phyloP scores from a whole-genome alignment of 2,797 vertebrate species.

The Erpetoichthys calabaricus region DNA sequence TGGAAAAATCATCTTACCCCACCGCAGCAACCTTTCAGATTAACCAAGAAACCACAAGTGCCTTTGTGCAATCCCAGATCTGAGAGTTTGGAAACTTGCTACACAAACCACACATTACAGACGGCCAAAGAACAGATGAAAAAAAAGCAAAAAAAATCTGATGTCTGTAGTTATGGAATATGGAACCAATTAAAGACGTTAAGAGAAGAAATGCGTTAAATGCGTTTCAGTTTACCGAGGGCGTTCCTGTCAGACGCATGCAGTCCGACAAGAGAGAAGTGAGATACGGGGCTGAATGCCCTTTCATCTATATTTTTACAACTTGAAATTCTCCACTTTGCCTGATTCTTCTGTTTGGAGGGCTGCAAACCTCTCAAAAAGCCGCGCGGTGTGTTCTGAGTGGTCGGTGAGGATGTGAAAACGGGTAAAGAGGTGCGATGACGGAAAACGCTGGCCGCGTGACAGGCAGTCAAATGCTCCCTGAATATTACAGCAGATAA shows the following conservation, averaged over 20 bases:
- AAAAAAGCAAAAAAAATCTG: constrained; percentile 20
- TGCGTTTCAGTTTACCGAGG: background rate
- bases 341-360: too few relatives aligned
- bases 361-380: too few relatives aligned
- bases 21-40: constrained; percentile 50
- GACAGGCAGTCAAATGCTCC: too few relatives aligned
- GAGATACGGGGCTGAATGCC: too few relatives aligned
- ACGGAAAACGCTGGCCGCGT: too few relatives aligned
- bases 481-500: too few relatives aligned
- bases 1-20: constrained; percentile 50
- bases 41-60: constrained; percentile 56
- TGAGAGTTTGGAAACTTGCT: constrained; percentile 60
- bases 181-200: constrained; percentile 6
- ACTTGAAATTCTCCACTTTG: too few relatives aligned
- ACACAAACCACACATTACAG: constrained; percentile 66
- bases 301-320: too few relatives aligned
- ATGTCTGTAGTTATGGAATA: constrained; percentile 19
- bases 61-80: constrained; percentile 59
- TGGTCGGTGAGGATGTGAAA: too few relatives aligned
- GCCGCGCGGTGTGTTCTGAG: too few relatives aligned
- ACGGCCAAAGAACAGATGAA: constrained; percentile 23
- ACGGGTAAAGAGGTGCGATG: too few relatives aligned
- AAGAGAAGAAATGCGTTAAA: constrained; percentile 12
- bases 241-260: constrained; percentile 16
- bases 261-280: too few relatives aligned